Evolutionary conservation across 2,113 vertebrate species (phyloP).

Genomic region (Lepisosteus oculatus): DNA sequence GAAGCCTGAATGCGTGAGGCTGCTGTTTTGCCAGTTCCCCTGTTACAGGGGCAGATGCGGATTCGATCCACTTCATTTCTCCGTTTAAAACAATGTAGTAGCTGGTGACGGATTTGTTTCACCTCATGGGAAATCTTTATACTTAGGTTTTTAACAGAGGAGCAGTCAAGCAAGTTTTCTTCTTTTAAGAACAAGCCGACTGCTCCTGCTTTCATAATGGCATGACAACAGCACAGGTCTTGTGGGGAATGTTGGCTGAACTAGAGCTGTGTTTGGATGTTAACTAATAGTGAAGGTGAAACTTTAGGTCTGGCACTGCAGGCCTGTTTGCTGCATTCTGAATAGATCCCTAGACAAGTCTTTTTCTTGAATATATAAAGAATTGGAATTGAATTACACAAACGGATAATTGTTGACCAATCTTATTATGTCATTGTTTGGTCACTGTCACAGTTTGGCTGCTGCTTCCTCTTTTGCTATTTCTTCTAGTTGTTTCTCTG

Average conservation of each 20-base stretch:
- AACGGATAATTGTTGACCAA: too few species aligned
- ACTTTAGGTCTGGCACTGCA: too few species aligned
- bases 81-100: background rate
- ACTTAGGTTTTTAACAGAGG: background rate
- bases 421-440: too few species aligned
- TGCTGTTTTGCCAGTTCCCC: background rate
- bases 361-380: too few species aligned
- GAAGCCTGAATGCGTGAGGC: background rate
- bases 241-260: background rate
- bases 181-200: background rate
- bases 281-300: too few species aligned
- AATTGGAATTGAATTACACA: too few species aligned
- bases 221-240: background rate
- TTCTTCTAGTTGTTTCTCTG: too few species aligned
- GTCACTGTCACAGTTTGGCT: too few species aligned
- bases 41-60: background rate
- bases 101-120: background rate
- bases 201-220: background rate
- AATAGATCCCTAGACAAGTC: too few species aligned
- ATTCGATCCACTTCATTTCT: constrained; percentile 3
- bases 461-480: too few species aligned
- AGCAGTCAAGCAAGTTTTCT: background rate
- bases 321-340: too few species aligned
- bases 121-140: background rate
- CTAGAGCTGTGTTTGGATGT: too few species aligned